Conservation (phyloP, 1,140 invertebrate genomes). For the Bathynomus jamesi region DNA sequence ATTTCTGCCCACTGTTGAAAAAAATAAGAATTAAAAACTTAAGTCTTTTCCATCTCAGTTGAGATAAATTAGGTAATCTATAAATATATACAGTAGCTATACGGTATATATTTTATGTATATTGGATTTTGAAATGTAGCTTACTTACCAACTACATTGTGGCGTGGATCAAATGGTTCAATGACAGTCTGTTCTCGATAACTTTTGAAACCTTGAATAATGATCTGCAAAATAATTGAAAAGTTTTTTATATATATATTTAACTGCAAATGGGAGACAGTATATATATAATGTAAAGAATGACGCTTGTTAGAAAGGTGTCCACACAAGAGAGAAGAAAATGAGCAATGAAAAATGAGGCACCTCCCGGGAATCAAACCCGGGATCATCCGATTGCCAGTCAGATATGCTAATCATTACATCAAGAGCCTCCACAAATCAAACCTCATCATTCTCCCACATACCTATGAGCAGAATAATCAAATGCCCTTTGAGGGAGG, state of each 20-base stretch:
- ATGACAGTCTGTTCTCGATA: constrained; percentile 97
- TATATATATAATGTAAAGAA: too few species aligned
- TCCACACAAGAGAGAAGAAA: too few species aligned
- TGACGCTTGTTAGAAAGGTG: too few species aligned
- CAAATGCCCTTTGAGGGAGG: too few species aligned
- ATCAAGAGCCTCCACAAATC: too few species aligned
- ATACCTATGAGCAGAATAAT: too few species aligned
- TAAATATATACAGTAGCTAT: constrained; percentile 14
- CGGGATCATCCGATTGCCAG: too few species aligned
- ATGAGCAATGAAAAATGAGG: too few species aligned
- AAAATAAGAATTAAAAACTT: constrained; percentile 10
- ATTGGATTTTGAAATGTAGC: background rate
- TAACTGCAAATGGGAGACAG: too few species aligned
- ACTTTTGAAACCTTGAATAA: constrained; percentile 98
- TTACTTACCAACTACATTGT: constrained; percentile 88
- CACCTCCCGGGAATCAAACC: too few species aligned
- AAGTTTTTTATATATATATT: background rate
- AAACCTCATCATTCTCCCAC: too few species aligned
- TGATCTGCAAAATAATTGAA: constrained; percentile 70
- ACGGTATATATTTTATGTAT: constrained; percentile 9
- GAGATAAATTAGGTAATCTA: constrained; percentile 14
- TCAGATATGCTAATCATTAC: too few species aligned
- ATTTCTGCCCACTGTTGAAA: constrained; percentile 68
- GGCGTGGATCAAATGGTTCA: constrained; percentile 91
- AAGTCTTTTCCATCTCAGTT: background rate